phyloP scores from a whole-genome alignment of 2,113 vertebrate species.

The Cettia cetti region DNA sequence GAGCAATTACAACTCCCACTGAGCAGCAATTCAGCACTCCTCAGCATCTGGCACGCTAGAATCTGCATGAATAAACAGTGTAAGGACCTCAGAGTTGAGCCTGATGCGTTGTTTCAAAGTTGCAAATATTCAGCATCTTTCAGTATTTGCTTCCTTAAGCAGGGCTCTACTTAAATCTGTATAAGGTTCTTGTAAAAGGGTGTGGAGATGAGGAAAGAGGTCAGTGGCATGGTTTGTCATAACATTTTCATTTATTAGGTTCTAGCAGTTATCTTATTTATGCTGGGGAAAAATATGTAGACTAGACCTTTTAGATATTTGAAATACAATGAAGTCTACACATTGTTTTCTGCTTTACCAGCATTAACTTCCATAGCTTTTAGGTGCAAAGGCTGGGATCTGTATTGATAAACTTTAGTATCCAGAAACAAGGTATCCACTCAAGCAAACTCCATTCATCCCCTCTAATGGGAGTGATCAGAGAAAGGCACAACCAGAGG shows the following conservation, averaged over 20 bases:
- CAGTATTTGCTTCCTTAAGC: not conserved
- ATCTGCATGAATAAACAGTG: not conserved
- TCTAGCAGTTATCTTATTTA: not conserved
- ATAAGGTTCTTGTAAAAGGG: not conserved
- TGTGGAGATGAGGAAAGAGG: not conserved
- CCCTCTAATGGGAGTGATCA: not conserved
- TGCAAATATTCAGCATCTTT: not conserved
- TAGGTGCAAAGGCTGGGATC: not conserved
- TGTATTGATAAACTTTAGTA: not conserved
- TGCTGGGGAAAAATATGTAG: not conserved
- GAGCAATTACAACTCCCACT: slow-evolving; percentile 18
- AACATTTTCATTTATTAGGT: not conserved
- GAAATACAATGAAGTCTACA: not conserved
- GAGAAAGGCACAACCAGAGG: not conserved
- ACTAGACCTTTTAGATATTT: not conserved
- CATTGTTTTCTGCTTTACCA: not conserved
- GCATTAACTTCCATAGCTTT: not conserved
- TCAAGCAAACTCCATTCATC: not conserved
- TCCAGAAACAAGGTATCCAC: not conserved
- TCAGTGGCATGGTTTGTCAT: not conserved
- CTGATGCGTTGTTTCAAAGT: not conserved
- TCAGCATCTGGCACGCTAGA: not conserved
- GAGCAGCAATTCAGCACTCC: not conserved
- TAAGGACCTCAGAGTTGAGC: not conserved
- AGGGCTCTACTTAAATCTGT: not conserved